Evolutionary conservation across 1,140 invertebrate species (phyloP).

Genomic region (Vanessa tameamea): DNA sequence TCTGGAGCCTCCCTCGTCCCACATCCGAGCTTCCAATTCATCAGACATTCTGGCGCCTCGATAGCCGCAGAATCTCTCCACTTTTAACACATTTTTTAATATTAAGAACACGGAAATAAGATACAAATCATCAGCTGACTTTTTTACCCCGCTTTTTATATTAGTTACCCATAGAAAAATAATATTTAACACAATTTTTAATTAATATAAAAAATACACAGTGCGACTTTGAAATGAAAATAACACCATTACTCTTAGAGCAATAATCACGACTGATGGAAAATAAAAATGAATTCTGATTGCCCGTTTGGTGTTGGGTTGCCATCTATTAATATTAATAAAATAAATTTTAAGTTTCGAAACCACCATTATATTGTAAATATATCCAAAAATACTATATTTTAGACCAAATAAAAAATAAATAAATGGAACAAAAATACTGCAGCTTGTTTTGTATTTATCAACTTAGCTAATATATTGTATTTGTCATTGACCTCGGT

Average conservation of each 20-base stretch:
- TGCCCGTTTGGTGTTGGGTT: not conserved
- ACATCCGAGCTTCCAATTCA: conserved; percentile 75
- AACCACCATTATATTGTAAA: too few relatives aligned
- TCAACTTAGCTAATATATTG: too few relatives aligned
- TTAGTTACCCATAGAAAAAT: conserved; percentile 1
- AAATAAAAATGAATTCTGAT: not conserved
- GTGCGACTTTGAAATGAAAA: not conserved
- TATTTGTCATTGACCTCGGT: too few relatives aligned
- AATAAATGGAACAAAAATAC: too few relatives aligned
- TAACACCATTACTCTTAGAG: not conserved
- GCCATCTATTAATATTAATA: not conserved
- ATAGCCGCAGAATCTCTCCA: conserved; percentile 21
- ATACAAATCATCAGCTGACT: not conserved
- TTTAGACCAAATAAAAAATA: too few relatives aligned
- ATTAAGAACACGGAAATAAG: not conserved
- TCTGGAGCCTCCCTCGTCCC: conserved; percentile 67
- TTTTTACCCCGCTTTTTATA: not conserved
- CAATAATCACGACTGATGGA: conserved; percentile 26
- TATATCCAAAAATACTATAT: too few relatives aligned
- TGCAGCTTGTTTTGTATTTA: too few relatives aligned
- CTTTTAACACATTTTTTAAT: conserved; percentile 27
- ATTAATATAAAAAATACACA: conserved; percentile 22
- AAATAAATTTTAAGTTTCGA: too few relatives aligned
- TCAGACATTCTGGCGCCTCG: conserved; percentile 76
- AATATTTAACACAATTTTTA: conserved; percentile 2